These are phyloP conservation scores for Petroica traversi DNA, from an alignment of 2,113 vertebrate species.

Conservation along the genomic window DNA sequence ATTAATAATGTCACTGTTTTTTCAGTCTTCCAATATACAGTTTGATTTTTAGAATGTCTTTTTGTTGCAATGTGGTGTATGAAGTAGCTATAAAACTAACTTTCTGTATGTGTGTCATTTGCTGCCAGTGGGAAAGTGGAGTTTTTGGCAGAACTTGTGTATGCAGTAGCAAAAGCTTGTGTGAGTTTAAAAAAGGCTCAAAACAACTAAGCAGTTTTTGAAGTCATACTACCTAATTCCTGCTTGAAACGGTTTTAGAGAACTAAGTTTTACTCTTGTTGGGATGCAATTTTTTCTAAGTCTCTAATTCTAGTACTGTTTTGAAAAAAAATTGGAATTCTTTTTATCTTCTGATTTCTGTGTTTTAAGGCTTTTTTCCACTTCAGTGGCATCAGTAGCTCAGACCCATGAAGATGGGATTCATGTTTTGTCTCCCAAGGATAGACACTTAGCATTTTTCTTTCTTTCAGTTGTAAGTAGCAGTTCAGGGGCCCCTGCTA, in stretches of 20 bases:
- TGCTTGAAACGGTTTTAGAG: neutral
- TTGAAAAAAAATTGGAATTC: neutral
- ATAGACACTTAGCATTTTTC: accelerated
- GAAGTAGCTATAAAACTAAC: neutral
- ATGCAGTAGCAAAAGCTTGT: neutral
- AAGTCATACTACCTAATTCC: neutral
- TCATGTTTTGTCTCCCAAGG: neutral
- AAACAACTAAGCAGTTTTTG: neutral
- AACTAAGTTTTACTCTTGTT: neutral
- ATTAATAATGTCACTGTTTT: neutral
- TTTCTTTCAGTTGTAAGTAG: neutral
- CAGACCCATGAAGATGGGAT: neutral
- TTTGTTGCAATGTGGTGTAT: neutral
- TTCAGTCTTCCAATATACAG: neutral
- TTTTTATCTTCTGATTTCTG: neutral
- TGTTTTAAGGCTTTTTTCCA: neutral
- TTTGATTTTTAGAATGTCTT: neutral
- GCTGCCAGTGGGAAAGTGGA: neutral
- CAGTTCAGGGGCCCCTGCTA: neutral
- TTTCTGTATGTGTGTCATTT: neutral
- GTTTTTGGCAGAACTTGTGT: neutral
- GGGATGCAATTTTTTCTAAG: neutral
- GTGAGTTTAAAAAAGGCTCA: neutral
- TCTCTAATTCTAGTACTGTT: neutral
- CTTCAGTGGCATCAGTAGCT: neutral